A percentile compares a stretch with the other conserved stretches of the same genome.
phyloP scores from a whole-genome alignment of 2,888 invertebrate species.

The Parnassius mnemosyne region DNA sequence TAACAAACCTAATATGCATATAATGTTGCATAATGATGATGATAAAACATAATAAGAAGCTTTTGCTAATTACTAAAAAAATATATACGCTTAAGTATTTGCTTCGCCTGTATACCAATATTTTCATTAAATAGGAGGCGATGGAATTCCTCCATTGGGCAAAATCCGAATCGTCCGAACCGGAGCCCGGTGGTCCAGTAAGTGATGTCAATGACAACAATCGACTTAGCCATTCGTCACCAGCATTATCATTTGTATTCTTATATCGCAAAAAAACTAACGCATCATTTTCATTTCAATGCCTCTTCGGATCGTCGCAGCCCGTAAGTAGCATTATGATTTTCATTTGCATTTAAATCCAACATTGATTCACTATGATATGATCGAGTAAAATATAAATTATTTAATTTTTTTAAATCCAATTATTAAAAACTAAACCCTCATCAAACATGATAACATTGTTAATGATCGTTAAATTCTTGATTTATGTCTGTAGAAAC shows the following conservation, averaged over 20 bases:
- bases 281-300: slow-evolving; percentile 72
- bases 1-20: too few species aligned
- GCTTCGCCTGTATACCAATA: slow-evolving; percentile 63
- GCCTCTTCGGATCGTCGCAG: slow-evolving; percentile 75
- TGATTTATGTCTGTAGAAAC: too few species aligned
- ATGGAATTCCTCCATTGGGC: slow-evolving; percentile 71
- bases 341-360: slow-evolving; percentile 14
- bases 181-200: slow-evolving; percentile 74
- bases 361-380: not conserved
- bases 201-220: slow-evolving; percentile 64
- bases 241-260: slow-evolving; percentile 47
- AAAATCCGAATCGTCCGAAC: slow-evolving; percentile 66
- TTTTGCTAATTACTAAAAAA: slow-evolving; percentile 33
- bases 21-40: too few species aligned
- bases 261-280: slow-evolving; percentile 71
- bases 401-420: too few species aligned
- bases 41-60: slow-evolving; percentile 25
- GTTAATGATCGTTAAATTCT: too few species aligned
- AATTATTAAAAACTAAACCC: too few species aligned
- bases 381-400: too few species aligned
- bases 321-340: slow-evolving; percentile 67
- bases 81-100: slow-evolving; percentile 35
- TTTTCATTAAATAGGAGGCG: slow-evolving; percentile 74
- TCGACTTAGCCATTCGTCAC: slow-evolving; percentile 51
- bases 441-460: too few species aligned